Conservation (phyloP, 2,888 invertebrate species). For the Cephus nigrinus region DNA sequence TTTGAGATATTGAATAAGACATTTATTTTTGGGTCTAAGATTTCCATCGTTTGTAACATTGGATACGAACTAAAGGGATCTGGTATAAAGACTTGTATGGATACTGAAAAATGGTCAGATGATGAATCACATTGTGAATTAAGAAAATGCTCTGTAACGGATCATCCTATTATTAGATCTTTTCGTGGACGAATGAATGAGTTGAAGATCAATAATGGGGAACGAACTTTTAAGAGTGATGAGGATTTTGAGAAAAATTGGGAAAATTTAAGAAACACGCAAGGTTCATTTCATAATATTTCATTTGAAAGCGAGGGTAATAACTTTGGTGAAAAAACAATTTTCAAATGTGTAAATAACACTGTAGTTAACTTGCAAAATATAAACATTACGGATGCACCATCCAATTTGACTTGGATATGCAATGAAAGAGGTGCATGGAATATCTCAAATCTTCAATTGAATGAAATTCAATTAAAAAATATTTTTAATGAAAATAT, state of each 20-base stretch:
- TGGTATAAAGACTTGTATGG: constrained; percentile 68
- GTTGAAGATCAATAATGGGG: constrained; percentile 4
- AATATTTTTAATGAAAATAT: constrained; percentile 13
- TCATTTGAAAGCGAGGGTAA: constrained; percentile 35
- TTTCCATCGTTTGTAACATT: constrained; percentile 66
- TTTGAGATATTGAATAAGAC: constrained; percentile 6
- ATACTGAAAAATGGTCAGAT: constrained; percentile 73
- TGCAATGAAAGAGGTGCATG: constrained; percentile 45
- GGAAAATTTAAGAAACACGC: background rate
- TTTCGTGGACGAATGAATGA: background rate
- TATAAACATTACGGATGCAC: constrained; percentile 13
- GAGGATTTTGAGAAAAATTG: constrained; percentile 20
- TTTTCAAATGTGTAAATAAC: constrained; percentile 39
- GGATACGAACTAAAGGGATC: constrained; percentile 71
- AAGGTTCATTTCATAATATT: constrained; percentile 5
- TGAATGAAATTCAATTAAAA: constrained; percentile 23
- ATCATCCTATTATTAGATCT: constrained; percentile 38
- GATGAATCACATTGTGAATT: constrained; percentile 68
- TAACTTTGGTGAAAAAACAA: constrained; percentile 35
- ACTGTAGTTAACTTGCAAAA: constrained; percentile 26
- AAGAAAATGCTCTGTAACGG: constrained; percentile 33
- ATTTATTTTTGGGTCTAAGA: constrained; percentile 37
- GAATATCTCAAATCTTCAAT: constrained; percentile 28
- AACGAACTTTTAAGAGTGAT: constrained; percentile 5
- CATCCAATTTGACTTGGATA: constrained; percentile 44